Percentiles rank a stretch among this genome's conserved stretches.
phyloP scores from a whole-genome alignment of 30 jellyfish, hydroid and myxozoan genomes.

The Aurelia aurita region DNA sequence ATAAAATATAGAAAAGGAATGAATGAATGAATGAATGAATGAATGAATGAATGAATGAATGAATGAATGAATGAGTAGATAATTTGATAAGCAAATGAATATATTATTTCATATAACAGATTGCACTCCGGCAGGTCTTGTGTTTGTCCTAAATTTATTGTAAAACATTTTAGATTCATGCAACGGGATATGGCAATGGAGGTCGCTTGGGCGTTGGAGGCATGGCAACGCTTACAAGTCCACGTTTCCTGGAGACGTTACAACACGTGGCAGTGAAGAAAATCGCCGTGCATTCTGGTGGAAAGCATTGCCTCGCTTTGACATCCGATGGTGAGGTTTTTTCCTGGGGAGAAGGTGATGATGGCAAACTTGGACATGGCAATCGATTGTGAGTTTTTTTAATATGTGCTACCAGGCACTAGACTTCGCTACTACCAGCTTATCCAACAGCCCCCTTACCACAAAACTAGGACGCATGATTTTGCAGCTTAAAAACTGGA shows the following conservation, averaged over 20 bases:
- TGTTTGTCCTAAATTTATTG: no score
- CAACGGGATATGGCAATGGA: slow-evolving; percentile 94
- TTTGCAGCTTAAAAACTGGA: no score
- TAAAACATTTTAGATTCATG: slow-evolving; percentile 53
- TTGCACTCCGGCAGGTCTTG: no score
- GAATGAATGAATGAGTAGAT: neutral
- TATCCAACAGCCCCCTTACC: no score
- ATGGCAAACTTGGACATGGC: slow-evolving; percentile 98
- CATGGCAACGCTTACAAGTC: slow-evolving; percentile 74
- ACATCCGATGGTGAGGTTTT: slow-evolving; percentile 96
- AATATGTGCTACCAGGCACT: no score
- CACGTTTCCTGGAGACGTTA: slow-evolving; percentile 81
- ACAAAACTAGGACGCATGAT: no score
- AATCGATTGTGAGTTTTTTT: slow-evolving; percentile 85
- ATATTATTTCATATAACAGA: no score
- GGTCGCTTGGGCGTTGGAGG: slow-evolving; percentile 93
- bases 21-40: neutral
- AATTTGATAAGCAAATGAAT: neutral
- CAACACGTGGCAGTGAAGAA: slow-evolving; percentile 85
- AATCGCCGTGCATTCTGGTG: slow-evolving; percentile 95
- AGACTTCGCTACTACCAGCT: no score
- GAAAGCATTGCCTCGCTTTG: slow-evolving; percentile 95
- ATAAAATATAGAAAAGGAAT: neutral
- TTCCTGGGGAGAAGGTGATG: slow-evolving; percentile 99
- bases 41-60: slow-evolving; percentile 1